These are phyloP conservation scores for Gonocerus acuteangulatus DNA, from an alignment of 2,888 invertebrate genomes.

Conservation along the genomic window DNA sequence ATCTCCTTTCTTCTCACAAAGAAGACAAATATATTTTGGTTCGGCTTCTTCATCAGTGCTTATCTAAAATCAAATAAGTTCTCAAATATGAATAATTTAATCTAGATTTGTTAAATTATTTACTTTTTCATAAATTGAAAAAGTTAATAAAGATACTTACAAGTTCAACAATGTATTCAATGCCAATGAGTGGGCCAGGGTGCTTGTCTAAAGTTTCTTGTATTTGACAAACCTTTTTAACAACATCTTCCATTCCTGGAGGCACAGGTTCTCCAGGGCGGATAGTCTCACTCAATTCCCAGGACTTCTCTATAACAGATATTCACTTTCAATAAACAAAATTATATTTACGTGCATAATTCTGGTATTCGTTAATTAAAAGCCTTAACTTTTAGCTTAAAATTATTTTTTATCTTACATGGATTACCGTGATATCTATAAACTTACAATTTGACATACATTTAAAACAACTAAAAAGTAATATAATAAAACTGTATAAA, in stretches of 20 bases:
- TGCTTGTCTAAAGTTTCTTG: slow-evolving; percentile 51
- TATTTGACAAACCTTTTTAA: slow-evolving; percentile 45
- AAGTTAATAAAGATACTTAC: slow-evolving; percentile 15
- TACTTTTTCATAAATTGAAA: too few species aligned
- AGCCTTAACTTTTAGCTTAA: too few species aligned
- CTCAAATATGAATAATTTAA: background rate
- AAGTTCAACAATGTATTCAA: slow-evolving; percentile 72
- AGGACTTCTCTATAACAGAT: background rate
- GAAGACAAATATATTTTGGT: slow-evolving; percentile 65
- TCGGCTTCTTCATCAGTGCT: slow-evolving; percentile 50
- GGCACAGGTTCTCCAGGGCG: slow-evolving; percentile 60
- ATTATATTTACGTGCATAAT: too few species aligned
- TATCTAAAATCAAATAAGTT: slow-evolving; percentile 11
- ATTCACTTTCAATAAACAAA: too few species aligned
- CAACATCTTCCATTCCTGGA: slow-evolving; percentile 60
- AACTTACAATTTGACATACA: too few species aligned
- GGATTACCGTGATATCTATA: too few species aligned
- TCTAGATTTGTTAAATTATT: too few species aligned
- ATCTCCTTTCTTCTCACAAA: slow-evolving; percentile 73
- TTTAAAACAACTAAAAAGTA: too few species aligned
- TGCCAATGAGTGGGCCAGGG: slow-evolving; percentile 55
- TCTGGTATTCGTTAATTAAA: too few species aligned
- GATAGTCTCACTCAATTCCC: background rate
- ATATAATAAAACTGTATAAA: too few species aligned
- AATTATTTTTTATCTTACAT: too few species aligned